These are phyloP conservation scores for Spodoptera litura DNA, from an alignment of 1,140 invertebrate genomes.

Conservation along the genomic window DNA sequence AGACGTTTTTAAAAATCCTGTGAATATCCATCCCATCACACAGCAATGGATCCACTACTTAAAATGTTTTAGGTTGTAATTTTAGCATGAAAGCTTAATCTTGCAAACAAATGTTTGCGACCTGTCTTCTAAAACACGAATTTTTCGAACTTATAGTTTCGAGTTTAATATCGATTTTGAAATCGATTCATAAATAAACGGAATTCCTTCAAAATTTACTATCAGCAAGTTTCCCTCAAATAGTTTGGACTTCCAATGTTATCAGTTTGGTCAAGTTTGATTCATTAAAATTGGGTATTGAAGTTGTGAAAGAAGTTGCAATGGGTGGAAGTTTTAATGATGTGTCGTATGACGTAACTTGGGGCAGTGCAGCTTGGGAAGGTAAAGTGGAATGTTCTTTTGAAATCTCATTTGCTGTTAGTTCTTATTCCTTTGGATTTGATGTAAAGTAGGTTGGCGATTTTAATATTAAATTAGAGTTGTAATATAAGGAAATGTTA, in stretches of 20 bases:
- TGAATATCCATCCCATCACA: no score
- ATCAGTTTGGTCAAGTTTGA: slow-evolving; percentile 32
- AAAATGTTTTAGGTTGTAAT: no score
- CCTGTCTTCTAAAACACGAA: no score
- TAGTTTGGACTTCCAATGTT: slow-evolving; percentile 21
- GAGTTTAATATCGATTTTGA: no score
- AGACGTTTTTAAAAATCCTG: no score
- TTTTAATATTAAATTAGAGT: no score
- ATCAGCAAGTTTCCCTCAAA: slow-evolving; percentile 11
- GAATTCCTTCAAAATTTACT: slow-evolving; percentile 6
- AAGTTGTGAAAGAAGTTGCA: slow-evolving; percentile 15
- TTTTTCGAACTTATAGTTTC: no score
- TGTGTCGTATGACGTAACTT: slow-evolving; percentile 7
- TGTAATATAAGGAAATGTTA: no score
- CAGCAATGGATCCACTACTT: no score
- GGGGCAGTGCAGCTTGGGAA: neutral
- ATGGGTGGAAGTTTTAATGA: slow-evolving; percentile 34
- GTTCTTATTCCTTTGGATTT: neutral
- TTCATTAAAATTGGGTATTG: slow-evolving; percentile 33
- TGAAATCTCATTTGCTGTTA: slow-evolving; percentile 6
- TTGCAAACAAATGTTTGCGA: no score
- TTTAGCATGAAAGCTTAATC: no score
- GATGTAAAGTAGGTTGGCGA: neutral
- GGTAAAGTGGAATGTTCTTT: slow-evolving; percentile 16
- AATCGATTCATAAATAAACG: neutral